Percentiles rank a stretch among this genome's conserved stretches.
Evolutionary conservation across 2,113 vertebrate genomes (phyloP).

Genomic region (Megaleporinus macrocephalus): DNA sequence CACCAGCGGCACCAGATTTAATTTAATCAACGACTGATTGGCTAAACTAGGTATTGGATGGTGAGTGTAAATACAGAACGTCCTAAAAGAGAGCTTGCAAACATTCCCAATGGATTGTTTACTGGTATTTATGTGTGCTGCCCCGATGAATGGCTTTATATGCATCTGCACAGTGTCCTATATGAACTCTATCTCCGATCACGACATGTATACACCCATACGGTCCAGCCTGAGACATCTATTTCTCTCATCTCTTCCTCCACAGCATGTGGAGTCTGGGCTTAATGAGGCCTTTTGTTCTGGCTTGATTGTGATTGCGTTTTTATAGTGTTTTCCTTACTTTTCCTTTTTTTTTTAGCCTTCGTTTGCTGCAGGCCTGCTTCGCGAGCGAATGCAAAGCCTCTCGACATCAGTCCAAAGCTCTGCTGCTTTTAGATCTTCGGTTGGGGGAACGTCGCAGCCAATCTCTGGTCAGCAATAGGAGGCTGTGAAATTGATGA

Average conservation of each 20-base stretch:
- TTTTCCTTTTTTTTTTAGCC: neutral
- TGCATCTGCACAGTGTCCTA: no score
- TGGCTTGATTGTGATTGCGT: slow-evolving; percentile 12
- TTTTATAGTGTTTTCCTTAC: neutral
- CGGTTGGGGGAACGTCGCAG: slow-evolving; percentile 15
- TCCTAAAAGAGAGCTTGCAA: no score
- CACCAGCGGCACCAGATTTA: no score
- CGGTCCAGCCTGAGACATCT: neutral
- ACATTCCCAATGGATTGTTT: no score
- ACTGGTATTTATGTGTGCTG: no score
- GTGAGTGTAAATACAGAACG: no score
- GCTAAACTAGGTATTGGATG: no score
- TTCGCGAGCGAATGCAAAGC: neutral
- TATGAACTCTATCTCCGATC: neutral
- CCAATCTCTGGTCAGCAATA: slow-evolving; percentile 71
- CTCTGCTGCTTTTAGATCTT: neutral
- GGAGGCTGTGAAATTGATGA: slow-evolving; percentile 77
- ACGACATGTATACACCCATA: neutral
- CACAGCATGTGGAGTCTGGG: no score
- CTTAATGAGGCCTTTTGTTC: slow-evolving; percentile 15
- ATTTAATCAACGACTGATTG: no score
- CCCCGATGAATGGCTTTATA: no score
- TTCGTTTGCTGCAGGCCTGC: neutral
- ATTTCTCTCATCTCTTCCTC: neutral
- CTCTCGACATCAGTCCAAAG: slow-evolving; percentile 21